Base-by-base conservation (phyloP, 2,797 vertebrate species). In the Tenualosa thibaudeaui region DNA sequence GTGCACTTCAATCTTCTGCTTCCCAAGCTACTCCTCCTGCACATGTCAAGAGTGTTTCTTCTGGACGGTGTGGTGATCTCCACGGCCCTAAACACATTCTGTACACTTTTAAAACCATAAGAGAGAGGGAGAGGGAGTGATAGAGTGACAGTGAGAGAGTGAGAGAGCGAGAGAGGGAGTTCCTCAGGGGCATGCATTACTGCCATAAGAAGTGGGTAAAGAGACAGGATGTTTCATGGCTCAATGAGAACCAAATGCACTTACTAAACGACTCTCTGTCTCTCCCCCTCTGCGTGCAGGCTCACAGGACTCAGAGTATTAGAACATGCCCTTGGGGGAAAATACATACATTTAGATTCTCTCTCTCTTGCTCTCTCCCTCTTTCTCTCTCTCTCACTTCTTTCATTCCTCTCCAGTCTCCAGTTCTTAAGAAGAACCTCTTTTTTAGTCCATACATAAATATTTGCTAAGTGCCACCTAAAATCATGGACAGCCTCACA, bases 141-240 rank as follows among this genome's bases (percentile, higher is more conserved):
- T 0, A 31, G 62, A 71, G 65, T 2, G 65, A 40, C 12, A 71
- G 24, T 31, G 31, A 40, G 65, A 40, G 68, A 78, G 71, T 96
- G 95, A 94, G 96, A 97, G 95, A 40, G 31, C 37, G 65, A 71
- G 95, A 96, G 93, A 95, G 94, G 94, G 94, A 92, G 88, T 87
- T 96, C 95, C 96, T 96, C 94, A 92, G 91, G 96, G 96, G 96
- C 97, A 97, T 97, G 97, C 97, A 97, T 97, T 97, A 97, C 96
- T 97, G 97, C 96, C 96, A 97, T 96, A 97, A 96, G 95, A 95
- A 97, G 95, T 95, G 96, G 95, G 96, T 96, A 95, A 97, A 96
- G 96, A 97, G 96, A 96, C 95, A 95, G 94, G 95, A 96, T 94
- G 96, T 98, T 98, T 98, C 96, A 97, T 97, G 97, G 97, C 97